phyloP scores from a whole-genome alignment of 1,140 invertebrate genomes.

The Artemia franciscana region DNA sequence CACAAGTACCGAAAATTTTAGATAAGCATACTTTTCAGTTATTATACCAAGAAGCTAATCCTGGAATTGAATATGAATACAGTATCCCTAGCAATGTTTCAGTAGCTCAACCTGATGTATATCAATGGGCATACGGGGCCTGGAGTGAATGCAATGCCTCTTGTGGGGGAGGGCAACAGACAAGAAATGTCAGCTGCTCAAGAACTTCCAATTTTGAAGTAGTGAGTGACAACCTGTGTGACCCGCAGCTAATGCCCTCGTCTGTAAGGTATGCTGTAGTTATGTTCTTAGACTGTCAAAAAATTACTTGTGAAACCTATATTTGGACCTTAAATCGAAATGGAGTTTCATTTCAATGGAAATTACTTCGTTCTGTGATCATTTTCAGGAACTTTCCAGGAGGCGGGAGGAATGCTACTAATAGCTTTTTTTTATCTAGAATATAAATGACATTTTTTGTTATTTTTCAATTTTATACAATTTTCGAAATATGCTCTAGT shows the following conservation, averaged over 20 bases:
- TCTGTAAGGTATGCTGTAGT: conserved; percentile 26
- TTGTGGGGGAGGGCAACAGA: conserved; percentile 65
- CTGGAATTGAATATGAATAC: conserved; percentile 73
- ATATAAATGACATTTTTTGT: too few relatives aligned
- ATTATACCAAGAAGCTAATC: conserved; percentile 58
- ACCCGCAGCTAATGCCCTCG: conserved; percentile 38
- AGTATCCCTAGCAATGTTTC: conserved; percentile 50
- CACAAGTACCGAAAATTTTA: too few relatives aligned
- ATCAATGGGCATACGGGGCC: conserved; percentile 51
- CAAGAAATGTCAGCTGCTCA: conserved; percentile 29
- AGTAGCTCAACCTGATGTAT: conserved; percentile 32
- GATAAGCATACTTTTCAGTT: conserved; percentile 39
- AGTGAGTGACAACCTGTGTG: conserved; percentile 51
- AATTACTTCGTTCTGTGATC: too few relatives aligned
- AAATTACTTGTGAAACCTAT: neutral
- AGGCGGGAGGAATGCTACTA: too few relatives aligned
- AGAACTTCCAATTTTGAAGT: conserved; percentile 28
- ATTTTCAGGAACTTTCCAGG: too few relatives aligned
- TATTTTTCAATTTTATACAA: too few relatives aligned
- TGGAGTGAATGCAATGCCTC: conserved; percentile 52
- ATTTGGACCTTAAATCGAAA: neutral
- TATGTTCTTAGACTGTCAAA: too few relatives aligned
- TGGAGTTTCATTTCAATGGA: neutral
- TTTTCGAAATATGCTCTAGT: too few relatives aligned
- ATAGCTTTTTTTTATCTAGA: too few relatives aligned